Evolutionary conservation across 92 coral and sea anemone genomes (phyloP).

Genomic region (Umimayanthus chanpuru): DNA sequence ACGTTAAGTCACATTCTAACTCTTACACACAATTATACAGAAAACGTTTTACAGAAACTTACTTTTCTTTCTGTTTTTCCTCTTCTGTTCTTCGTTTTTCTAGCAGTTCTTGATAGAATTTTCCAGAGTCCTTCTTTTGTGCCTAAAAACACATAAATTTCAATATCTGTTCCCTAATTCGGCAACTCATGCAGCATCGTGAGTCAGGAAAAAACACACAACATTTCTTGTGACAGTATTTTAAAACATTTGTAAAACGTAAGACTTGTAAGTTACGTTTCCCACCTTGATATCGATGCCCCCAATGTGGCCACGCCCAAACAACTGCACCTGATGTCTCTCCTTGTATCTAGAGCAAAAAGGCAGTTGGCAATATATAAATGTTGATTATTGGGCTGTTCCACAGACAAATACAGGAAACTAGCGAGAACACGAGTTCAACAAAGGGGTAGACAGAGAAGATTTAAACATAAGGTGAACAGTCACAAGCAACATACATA

Average conservation of each 20-base stretch:
- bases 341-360: constrained; percentile 75
- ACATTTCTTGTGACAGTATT: no score
- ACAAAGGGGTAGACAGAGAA: no score
- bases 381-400: no score
- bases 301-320: constrained; percentile 99
- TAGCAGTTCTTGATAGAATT: constrained; percentile 87
- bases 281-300: constrained; percentile 97
- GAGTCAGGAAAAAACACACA: neutral
- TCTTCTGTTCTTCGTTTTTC: constrained; percentile 92
- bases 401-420: no score
- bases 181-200: neutral
- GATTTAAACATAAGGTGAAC: no score
- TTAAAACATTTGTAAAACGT: neutral
- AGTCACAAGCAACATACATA: no score
- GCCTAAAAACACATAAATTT: constrained; percentile 48
- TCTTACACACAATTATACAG: neutral
- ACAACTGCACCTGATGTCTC: constrained; percentile 86
- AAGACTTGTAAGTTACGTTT: neutral
- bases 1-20: no score
- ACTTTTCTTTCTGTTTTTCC: constrained; percentile 96
- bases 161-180: neutral
- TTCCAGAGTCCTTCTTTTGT: constrained; percentile 91
- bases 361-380: neutral
- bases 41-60: constrained; percentile 31
- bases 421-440: no score